Evolutionary conservation across 2,888 invertebrate genomes (phyloP), one percentile per base, ranked within the genome.

Genomic region (Volucella bombylans): DNA sequence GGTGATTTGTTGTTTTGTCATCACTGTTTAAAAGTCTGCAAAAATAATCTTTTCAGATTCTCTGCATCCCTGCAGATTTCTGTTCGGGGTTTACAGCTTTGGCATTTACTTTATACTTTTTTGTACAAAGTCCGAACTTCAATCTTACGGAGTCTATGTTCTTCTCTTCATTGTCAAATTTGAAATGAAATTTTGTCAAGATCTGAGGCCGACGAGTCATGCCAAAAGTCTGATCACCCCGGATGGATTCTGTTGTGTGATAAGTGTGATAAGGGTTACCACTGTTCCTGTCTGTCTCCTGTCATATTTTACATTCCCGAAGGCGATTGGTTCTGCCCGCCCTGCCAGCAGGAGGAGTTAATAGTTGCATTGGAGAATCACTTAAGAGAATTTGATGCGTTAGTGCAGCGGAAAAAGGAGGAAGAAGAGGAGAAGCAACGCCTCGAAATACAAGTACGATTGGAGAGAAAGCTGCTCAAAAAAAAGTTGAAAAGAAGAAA

Each of bases 231-330:
- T 0, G 97, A 98, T 91, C 97, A 98, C 91, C 98, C 99, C 0
- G 98, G 99, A 92, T 98, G 98, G 98, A 98, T 99, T 89, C 92
- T 99, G 69, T 92, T 99, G 50, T 99, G 99, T 90, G 99, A 99
- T 92, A 94, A 94, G 87, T 99, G 99, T 91, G 98, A 99, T 92
- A 95, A 94, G 85, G 99, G 99, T n/a, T 99, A 97, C 95, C 99
- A 99, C 93, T 98, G 98, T 82, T 97, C 97, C 54, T 99, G 99
- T 90, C 94, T 99, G 49, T 94, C 96, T 83, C 99, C 99, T 0
- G 95, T 98, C 78, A 94, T 99, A 52, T 95, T 98, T 92, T 94
- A 97, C 41, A 96, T 99, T 88, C 99, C 99, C 0, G 98, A 98
- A 90, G 99, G 99, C 0, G 97, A 98, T 91, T 99, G 99, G 99